Evolutionary conservation across 1,140 invertebrate species (phyloP).

Genomic region (Lordiphosa mommai): DNA sequence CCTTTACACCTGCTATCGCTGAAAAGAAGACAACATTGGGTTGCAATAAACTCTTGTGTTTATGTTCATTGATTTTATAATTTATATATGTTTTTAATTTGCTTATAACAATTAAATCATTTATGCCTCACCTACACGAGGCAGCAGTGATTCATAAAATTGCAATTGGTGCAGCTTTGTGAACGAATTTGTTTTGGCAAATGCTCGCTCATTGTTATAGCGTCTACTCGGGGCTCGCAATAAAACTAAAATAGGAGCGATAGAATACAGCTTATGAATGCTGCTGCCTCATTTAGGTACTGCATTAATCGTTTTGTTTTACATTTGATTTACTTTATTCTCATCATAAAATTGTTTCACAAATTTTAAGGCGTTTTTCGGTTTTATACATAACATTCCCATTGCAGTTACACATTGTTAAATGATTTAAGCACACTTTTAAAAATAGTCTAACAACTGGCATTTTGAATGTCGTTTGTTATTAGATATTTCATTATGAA

Average conservation of each 20-base stretch:
- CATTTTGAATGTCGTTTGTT: conserved; percentile 59
- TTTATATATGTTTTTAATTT: conserved; percentile 67
- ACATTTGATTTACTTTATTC: conserved; percentile 47
- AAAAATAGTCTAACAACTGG: conserved; percentile 56
- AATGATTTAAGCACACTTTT: conserved; percentile 68
- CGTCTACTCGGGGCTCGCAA: no score
- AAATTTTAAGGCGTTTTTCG: conserved; percentile 70
- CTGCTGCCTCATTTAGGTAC: no score
- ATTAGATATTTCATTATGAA: conserved; percentile 24
- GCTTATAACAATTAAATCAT: conserved; percentile 73
- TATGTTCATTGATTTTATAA: conserved; percentile 38
- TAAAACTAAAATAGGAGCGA: no score
- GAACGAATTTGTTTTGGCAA: background rate
- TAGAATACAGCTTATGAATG: no score
- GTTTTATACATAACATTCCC: conserved; percentile 56
- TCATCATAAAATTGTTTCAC: conserved; percentile 65
- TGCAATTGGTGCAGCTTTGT: background rate
- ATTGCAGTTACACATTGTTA: conserved; percentile 36
- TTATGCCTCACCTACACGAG: conserved; percentile 7
- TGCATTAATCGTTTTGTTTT: conserved; percentile 32
- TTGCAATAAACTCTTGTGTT: conserved; percentile 16
- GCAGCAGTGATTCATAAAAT: background rate
- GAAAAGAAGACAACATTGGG: conserved; percentile 24
- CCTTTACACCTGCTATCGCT: background rate
- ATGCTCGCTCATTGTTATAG: no score